phyloP scores from a whole-genome alignment of 2,113 vertebrate genomes.

The Ascaphus truei region DNA sequence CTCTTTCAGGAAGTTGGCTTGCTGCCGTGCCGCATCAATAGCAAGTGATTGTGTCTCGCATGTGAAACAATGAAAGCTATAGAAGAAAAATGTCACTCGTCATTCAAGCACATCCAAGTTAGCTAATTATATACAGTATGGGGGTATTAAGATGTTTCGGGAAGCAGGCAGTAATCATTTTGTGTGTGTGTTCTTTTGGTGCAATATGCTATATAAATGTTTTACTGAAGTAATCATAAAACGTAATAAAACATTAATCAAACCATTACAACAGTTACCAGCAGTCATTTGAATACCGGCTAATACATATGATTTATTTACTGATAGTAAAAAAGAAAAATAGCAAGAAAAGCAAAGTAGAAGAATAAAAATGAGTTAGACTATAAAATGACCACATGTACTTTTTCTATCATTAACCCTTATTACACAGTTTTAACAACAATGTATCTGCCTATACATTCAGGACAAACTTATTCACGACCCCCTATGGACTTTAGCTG shows the following conservation, averaged over 20 bases:
- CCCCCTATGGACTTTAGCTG: no score
- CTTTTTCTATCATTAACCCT: no score
- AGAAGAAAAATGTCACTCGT: slow-evolving; percentile 45
- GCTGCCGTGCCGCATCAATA: slow-evolving; percentile 62
- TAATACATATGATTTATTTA: background rate
- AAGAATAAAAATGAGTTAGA: background rate
- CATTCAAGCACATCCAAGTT: slow-evolving; percentile 38
- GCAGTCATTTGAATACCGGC: background rate
- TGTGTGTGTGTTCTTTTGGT: background rate
- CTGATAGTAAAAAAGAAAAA: background rate
- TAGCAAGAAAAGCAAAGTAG: background rate
- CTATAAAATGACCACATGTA: no score
- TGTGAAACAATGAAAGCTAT: slow-evolving; percentile 46
- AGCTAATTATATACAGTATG: no score
- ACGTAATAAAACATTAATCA: background rate
- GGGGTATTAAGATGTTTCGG: no score
- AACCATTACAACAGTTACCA: background rate
- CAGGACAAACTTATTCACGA: no score
- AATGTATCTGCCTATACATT: no score
- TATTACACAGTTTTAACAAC: no score
- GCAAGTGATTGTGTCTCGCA: slow-evolving; percentile 48
- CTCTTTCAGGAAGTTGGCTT: slow-evolving; percentile 72
- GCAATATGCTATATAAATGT: background rate
- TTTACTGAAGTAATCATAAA: background rate
- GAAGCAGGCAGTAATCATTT: background rate